A percentile compares a stretch with the other conserved stretches of the same genome.
phyloP scores from a whole-genome alignment of 2,888 invertebrate species.

The Bombylius discolor region DNA sequence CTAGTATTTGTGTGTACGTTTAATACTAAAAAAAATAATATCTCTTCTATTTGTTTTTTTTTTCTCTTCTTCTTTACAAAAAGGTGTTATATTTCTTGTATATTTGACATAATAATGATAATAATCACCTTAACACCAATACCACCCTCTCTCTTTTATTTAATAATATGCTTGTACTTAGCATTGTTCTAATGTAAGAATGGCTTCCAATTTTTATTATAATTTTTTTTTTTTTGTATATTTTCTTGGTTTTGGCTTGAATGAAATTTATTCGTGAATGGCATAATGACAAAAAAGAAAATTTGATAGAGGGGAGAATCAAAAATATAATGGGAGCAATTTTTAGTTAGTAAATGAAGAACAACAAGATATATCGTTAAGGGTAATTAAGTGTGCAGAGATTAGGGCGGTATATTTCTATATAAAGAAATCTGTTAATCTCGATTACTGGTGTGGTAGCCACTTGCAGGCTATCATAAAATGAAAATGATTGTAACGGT shows the following conservation, averaged over 20 bases:
- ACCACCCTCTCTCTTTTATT: neutral
- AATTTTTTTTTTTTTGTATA: too few relatives aligned
- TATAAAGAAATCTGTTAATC: neutral
- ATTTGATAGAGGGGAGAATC: neutral
- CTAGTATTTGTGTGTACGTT: too few relatives aligned
- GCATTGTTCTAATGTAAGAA: too few relatives aligned
- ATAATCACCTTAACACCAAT: conserved; percentile 1
- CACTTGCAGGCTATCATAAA: neutral
- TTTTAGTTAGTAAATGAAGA: neutral
- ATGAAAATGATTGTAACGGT: neutral
- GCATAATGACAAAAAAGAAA: neutral
- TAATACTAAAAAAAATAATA: too few relatives aligned
- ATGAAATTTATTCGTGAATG: too few relatives aligned
- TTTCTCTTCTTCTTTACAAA: too few relatives aligned
- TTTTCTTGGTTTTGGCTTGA: too few relatives aligned
- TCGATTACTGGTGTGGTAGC: neutral
- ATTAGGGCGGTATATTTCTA: neutral
- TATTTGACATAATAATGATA: neutral
- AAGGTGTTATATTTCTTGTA: too few relatives aligned
- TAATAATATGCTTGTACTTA: too few relatives aligned
- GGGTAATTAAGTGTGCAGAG: conserved; percentile 7
- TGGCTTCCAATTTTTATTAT: too few relatives aligned
- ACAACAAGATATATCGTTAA: neutral
- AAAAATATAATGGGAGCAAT: neutral
- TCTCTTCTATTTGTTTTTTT: too few relatives aligned